A percentile compares a stretch with the other conserved stretches of the same genome.
These are phyloP conservation scores for Brachyhypopomus gauderio DNA, from an alignment of 2,113 vertebrate genomes.

Conservation along the genomic window DNA sequence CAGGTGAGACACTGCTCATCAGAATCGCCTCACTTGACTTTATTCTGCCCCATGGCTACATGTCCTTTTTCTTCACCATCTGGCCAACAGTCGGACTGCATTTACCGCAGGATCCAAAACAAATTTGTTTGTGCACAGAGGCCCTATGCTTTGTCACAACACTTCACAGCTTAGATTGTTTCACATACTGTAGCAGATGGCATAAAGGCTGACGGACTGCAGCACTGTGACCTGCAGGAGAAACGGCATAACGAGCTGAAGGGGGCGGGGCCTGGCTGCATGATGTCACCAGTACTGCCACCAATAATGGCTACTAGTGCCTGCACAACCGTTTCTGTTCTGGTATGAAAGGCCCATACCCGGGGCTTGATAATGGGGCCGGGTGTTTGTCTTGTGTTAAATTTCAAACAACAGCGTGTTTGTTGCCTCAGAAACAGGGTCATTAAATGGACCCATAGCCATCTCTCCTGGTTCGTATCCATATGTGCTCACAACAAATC, in stretches of 20 bases:
- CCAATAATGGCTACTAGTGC: background rate
- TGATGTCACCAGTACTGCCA: too few relatives aligned
- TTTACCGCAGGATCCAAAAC: conserved; percentile 24
- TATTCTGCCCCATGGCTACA: background rate
- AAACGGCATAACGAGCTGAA: background rate
- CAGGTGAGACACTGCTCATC: background rate
- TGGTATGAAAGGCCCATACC: background rate
- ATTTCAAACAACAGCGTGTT: conserved; percentile 8
- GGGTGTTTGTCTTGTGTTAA: conserved; percentile 25
- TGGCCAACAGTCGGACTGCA: conserved; percentile 38
- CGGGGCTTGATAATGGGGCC: conserved; percentile 2
- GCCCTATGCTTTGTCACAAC: background rate
- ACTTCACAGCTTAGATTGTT: conserved; percentile 39
- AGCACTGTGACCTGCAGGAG: background rate
- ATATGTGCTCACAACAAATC: background rate
- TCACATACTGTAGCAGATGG: conserved; percentile 31
- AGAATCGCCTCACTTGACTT: conserved; percentile 20
- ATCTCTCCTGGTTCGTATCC: background rate
- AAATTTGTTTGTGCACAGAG: conserved; percentile 23
- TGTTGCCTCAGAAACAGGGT: conserved; percentile 3
- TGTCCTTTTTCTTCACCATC: conserved; percentile 39
- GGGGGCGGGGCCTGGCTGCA: background rate
- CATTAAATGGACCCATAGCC: background rate
- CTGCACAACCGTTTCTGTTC: conserved; percentile 7
- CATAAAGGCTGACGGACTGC: conserved; percentile 24